Conservation (phyloP, 2,797 vertebrate species). For the Linurgus olivaceus region DNA sequence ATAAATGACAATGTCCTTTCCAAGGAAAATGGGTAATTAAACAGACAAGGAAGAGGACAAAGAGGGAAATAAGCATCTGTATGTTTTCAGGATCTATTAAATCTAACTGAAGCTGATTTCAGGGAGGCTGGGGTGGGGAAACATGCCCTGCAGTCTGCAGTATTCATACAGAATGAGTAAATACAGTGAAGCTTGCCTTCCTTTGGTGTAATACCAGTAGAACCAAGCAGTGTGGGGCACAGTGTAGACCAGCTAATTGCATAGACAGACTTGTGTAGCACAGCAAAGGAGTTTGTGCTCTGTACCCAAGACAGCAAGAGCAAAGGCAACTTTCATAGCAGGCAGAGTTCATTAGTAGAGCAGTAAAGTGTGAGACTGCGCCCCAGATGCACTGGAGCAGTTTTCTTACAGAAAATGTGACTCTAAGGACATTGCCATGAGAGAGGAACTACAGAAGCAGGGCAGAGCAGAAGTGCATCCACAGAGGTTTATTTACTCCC, state of each 20-base stretch:
- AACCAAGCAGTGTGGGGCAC: not conserved
- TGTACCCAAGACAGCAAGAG: not conserved
- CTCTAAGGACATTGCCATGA: not conserved
- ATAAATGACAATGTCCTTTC: not conserved
- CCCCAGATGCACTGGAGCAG: not conserved
- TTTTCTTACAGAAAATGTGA: not conserved
- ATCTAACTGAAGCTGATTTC: not conserved
- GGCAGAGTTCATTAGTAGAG: not conserved
- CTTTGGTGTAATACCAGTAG: not conserved
- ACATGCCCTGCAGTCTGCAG: not conserved
- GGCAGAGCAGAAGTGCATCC: not conserved
- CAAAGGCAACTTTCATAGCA: not conserved
- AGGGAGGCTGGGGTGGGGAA: not conserved
- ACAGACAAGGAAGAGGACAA: not conserved
- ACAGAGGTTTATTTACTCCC: not conserved
- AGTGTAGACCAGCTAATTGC: not conserved
- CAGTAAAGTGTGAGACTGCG: fast-evolving
- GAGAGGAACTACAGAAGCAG: not conserved
- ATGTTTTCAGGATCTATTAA: not conserved
- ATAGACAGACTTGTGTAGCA: not conserved
- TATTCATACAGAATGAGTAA: not conserved
- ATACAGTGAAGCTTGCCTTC: not conserved
- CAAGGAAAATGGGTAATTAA: not conserved
- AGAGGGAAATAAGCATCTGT: not conserved
- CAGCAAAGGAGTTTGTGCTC: not conserved